Percentiles rank a stretch among this genome's conserved stretches.
Evolutionary conservation across 1,140 invertebrate species (phyloP).

Genomic region (Lordiphosa collinella): DNA sequence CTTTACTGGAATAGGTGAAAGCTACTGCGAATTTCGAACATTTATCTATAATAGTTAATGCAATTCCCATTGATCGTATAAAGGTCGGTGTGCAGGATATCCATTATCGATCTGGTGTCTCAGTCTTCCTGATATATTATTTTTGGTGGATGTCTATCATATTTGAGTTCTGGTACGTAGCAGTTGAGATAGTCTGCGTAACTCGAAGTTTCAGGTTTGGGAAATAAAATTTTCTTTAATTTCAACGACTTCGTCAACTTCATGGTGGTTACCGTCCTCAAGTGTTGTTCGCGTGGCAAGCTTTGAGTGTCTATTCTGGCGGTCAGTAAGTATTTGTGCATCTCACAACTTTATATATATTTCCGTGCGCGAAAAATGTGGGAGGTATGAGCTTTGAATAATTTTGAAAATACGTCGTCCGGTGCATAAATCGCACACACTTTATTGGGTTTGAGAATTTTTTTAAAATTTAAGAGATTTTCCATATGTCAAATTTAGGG

Average conservation of each 20-base stretch:
- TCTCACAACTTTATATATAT: no score
- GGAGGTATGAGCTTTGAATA: no score
- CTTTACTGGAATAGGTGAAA: no score
- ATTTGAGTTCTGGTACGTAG: conserved; percentile 6
- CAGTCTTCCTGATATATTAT: background rate
- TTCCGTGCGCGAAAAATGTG: no score
- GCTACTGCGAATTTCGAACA: conserved; percentile 12
- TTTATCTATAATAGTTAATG: conserved; percentile 5
- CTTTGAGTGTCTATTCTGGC: no score
- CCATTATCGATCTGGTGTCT: background rate
- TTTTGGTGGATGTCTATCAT: conserved; percentile 11
- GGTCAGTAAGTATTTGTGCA: no score
- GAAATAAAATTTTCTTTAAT: background rate
- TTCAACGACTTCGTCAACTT: background rate
- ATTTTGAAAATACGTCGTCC: background rate
- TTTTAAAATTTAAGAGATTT: no score
- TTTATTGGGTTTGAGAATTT: conserved; percentile 17
- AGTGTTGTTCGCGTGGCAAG: no score
- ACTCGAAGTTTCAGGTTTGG: background rate
- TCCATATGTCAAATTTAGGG: no score
- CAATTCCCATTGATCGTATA: background rate
- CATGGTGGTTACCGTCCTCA: no score
- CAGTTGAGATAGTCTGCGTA: background rate
- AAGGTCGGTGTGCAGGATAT: conserved; percentile 12
- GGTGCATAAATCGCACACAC: conserved; percentile 4